phyloP scores from a whole-genome alignment of 2,113 vertebrate species.

The Catagonus wagneri region DNA sequence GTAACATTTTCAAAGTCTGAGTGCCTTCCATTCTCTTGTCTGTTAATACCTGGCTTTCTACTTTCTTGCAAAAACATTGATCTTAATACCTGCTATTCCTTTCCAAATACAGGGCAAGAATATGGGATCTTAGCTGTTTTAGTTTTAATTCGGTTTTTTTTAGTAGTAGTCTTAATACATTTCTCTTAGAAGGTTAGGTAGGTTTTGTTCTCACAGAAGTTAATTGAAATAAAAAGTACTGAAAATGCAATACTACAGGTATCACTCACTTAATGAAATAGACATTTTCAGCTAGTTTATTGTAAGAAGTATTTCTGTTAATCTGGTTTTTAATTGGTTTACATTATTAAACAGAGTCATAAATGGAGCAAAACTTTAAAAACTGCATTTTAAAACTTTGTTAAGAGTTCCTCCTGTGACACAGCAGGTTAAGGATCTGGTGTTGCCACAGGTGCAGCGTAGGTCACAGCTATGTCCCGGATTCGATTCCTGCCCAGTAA shows the following conservation, averaged over 20 bases:
- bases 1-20: conserved; percentile 61
- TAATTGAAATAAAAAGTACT: conserved; percentile 58
- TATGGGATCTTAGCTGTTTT: conserved; percentile 87
- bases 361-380: conserved; percentile 57
- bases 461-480: too few species aligned
- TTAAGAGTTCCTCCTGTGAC: too few species aligned
- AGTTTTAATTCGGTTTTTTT: conserved; percentile 61
- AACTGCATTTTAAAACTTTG: background rate
- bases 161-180: conserved; percentile 18
- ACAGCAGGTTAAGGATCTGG: too few species aligned
- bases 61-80: conserved; percentile 50
- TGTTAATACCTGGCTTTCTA: conserved; percentile 64
- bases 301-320: conserved; percentile 53
- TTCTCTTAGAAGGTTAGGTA: conserved; percentile 48
- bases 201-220: conserved; percentile 62
- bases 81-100: conserved; percentile 56
- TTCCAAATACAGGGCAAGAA: conserved; percentile 80
- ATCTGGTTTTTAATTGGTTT: conserved; percentile 51
- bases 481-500: too few species aligned
- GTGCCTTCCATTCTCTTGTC: conserved; percentile 52
- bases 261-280: conserved; percentile 80
- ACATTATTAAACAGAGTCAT: conserved; percentile 37
- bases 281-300: conserved; percentile 68
- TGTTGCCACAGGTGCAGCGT: too few species aligned
- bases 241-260: conserved; percentile 72